Base-by-base conservation (phyloP, 2,797 vertebrate genomes). In the Acomys russatus region DNA sequence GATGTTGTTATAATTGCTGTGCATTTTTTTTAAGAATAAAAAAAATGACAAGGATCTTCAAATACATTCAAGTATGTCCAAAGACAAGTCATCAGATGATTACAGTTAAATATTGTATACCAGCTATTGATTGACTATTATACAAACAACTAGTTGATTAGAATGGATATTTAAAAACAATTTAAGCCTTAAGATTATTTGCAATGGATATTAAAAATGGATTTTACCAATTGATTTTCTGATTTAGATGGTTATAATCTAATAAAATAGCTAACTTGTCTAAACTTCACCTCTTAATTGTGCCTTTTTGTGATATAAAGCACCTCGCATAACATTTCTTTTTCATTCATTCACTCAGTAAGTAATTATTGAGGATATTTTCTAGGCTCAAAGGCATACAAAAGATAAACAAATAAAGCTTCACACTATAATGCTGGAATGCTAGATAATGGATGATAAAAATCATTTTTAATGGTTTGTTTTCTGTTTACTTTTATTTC, bases 241-340 rank as follows among this genome's bases (percentile, higher is more conserved):
- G 4, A 49, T 51, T 61, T 7, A 83, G 22, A 80, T 85, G 14
- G 11, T 88, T 78, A 68, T 77, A 61, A 88, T 54, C 68, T 82
- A 93, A 44, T 96, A 77, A 92, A 73, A 38, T 18, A 8, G 88
- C 15, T 88, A 74, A 77, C 8, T 86, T 89, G 5, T 76, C 14
- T 87, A 91, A 82, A 93, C 6, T 64, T 68, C 12, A 5, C 76
- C 17, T 38, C 10, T 92, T n/a, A 82, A 0, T 35, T 88, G 0
- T 76, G 7, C 0, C 14, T 59, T 93, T 91, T n/a, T 33, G 59
- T 87, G 25, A 61, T 51, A 54, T 30, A 15, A 66, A 79, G 3
- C 54, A 0, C 87, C 51, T 76, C 17, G 6, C n/a, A 17, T 54
- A 70, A 17, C 0, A 66, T 71, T 84, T 93, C 10, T 4, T 83